These are phyloP conservation scores for Molossus alvarezi DNA, from an alignment of 2,797 vertebrate genomes.

Conservation along the genomic window DNA sequence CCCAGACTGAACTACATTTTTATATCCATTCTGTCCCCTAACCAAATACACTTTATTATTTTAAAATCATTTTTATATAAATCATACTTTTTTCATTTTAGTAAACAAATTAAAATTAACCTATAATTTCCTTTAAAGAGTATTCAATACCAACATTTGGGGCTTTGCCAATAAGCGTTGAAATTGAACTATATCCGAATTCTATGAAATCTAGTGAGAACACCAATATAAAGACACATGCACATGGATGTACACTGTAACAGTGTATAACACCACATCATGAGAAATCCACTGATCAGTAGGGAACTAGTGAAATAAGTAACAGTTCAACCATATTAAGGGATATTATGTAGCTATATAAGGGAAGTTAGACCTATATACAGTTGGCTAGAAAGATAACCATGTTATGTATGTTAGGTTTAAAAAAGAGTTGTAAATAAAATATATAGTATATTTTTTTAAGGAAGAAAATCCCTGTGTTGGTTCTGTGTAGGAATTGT, in stretches of 20 bases:
- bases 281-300: constrained; percentile 1
- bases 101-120: background rate
- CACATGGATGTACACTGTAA: background rate
- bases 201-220: constrained; percentile 53
- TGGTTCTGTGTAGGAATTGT: background rate
- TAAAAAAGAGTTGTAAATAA: constrained; percentile 45
- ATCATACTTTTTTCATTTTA: constrained; percentile 44
- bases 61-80: constrained; percentile 45
- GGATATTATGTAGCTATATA: background rate
- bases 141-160: constrained; percentile 22
- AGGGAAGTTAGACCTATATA: background rate
- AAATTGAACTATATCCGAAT: constrained; percentile 46
- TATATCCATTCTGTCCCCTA: constrained; percentile 14
- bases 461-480: background rate
- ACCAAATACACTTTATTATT: background rate
- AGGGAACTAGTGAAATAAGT: constrained; percentile 25
- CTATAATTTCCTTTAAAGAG: constrained; percentile 24
- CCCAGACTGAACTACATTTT: background rate
- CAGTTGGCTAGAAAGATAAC: background rate
- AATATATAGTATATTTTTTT: background rate
- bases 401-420: background rate
- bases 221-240: background rate
- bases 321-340: background rate
- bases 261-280: background rate
- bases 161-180: background rate